A percentile compares a stretch with the other conserved stretches of the same genome.
Evolutionary conservation across 2,113 vertebrate genomes (phyloP).

Genomic region (Tympanuchus pallidicinctus): DNA sequence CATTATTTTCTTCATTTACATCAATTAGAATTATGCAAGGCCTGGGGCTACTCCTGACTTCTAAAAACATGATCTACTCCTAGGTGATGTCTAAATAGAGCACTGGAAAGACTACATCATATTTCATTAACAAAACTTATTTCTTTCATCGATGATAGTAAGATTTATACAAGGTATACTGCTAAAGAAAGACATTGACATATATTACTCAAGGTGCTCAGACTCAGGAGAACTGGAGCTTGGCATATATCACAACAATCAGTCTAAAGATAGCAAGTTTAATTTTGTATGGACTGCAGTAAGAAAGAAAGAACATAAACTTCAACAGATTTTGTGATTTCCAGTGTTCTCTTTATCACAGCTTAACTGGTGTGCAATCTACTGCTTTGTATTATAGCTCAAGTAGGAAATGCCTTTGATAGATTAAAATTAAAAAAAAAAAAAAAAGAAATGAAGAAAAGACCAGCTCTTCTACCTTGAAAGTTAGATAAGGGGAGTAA

Average conservation of each 20-base stretch:
- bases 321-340: neutral
- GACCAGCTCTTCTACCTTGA: slow-evolving; percentile 4
- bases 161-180: slow-evolving; percentile 65
- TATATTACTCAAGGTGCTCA: slow-evolving; percentile 69
- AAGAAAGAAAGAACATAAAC: neutral
- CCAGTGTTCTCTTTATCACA: slow-evolving; percentile 7
- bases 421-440: neutral
- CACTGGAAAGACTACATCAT: slow-evolving; percentile 79
- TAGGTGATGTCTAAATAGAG: slow-evolving; percentile 81
- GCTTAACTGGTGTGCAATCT: neutral
- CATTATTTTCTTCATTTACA: slow-evolving; percentile 91
- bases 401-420: neutral
- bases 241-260: slow-evolving; percentile 34
- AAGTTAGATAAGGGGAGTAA: slow-evolving; percentile 30
- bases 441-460: neutral
- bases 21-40: slow-evolving; percentile 87
- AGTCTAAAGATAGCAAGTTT: slow-evolving; percentile 46
- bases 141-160: slow-evolving; percentile 66
- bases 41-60: slow-evolving; percentile 77
- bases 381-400: neutral
- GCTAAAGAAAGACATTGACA: slow-evolving; percentile 58
- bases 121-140: slow-evolving; percentile 78
- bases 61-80: slow-evolving; percentile 76
- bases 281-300: neutral
- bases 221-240: slow-evolving; percentile 25